Base-by-base conservation (phyloP, 2,888 invertebrate species). In the Drosophila tripunctata region DNA sequence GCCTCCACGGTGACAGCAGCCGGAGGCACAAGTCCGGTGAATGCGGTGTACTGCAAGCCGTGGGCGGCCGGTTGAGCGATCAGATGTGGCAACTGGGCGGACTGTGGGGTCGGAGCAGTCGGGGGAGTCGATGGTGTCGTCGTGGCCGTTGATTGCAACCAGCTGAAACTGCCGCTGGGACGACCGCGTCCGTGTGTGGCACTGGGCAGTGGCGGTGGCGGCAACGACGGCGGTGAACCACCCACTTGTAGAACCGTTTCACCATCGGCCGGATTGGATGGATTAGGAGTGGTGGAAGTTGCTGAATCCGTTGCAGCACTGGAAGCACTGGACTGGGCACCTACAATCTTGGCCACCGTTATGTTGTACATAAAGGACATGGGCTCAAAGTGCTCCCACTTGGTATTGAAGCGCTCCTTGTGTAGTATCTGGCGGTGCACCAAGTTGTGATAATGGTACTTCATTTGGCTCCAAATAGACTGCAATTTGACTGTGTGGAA, bases 291-390 rank as follows among this genome's bases (percentile, higher is more conserved):
- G n/a, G n/a, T n/a, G 1, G 14, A 12, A 22, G 64, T 17, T 1
- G 51, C 3, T 1, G 10, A 10, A 10, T 27, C 10, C 24, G 47
- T 8, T 15, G 44, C 1, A 1, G 75, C 14, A 22, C 14, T 43
- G 22, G 35, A 47, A 7, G 64, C 48, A 12, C 21, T 64, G 0
- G 85, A 54, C 17, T 88, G 75, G 2, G 90, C 80, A 3, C 89
- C 89, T 3, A 89, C 88, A 22, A 89, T 89, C 62, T 89, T 89
- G 19, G 89, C 84, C 31, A 90, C 90, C 3, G 89, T 89, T 19
- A 89, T 89, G 66, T 89, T 89, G 62, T 90, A 89, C 89, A 89
- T 89, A 38, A 89, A 89, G 5, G 90, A 90, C 89, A 89, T 89
- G 10, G 89, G 89, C 47, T 89, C 90, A 22, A 89, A 89, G 60